These are phyloP conservation scores for Heliconius sara DNA, from an alignment of 2,888 invertebrate species.

Conservation along the genomic window DNA sequence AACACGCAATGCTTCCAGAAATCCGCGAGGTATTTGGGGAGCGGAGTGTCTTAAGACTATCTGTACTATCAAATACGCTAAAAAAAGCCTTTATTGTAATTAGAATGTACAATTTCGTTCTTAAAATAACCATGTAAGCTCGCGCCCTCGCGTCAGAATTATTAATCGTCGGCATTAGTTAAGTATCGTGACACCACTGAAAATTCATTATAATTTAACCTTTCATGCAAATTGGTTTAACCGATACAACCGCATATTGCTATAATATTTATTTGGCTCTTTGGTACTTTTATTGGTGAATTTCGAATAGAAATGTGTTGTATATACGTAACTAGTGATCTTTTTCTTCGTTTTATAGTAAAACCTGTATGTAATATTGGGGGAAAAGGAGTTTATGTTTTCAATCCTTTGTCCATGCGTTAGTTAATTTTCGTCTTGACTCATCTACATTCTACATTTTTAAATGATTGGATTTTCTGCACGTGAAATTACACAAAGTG, in stretches of 20 bases:
- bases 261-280: constrained; percentile 1
- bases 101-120: constrained; percentile 27
- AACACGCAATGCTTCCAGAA: no score
- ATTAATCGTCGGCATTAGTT: constrained; percentile 44
- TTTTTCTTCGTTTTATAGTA: neutral
- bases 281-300: neutral
- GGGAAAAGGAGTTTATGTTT: no score
- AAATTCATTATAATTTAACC: constrained; percentile 36
- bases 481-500: no score
- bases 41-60: no score
- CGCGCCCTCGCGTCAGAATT: constrained; percentile 36
- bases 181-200: constrained; percentile 39
- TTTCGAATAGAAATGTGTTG: neutral
- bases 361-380: no score
- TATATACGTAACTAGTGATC: neutral
- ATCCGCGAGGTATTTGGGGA: no score
- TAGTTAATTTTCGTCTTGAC: no score
- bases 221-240: constrained; percentile 20
- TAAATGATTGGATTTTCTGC: neutral
- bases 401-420: no score
- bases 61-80: no score
- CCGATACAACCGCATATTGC: neutral
- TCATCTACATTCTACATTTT: neutral
- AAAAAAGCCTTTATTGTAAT: constrained; percentile 4
- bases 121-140: constrained; percentile 14